Conservation (phyloP, 2,113 vertebrate species). For the Brachyhypopomus gauderio region DNA sequence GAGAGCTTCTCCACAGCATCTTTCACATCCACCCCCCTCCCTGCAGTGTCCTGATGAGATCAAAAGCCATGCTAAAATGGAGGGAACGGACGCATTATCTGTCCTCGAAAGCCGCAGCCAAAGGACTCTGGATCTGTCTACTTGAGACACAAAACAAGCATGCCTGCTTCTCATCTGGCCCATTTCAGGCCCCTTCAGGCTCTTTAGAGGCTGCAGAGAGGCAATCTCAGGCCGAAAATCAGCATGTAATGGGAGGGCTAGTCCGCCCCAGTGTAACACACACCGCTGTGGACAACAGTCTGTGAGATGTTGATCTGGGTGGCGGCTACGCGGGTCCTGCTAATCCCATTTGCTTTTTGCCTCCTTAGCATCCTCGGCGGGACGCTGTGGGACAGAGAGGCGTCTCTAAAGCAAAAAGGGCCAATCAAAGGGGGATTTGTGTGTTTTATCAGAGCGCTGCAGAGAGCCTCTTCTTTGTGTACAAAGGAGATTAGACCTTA, state of each 20-base stretch:
- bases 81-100: slow-evolving; percentile 41
- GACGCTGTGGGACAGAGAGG: neutral
- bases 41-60: slow-evolving; percentile 21
- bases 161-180: neutral
- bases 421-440: slow-evolving; percentile 35
- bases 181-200: neutral
- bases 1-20: neutral
- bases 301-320: slow-evolving; percentile 8
- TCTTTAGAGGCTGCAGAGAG: neutral
- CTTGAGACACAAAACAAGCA: slow-evolving; percentile 22
- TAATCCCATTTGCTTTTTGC: slow-evolving; percentile 15
- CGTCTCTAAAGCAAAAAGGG: neutral
- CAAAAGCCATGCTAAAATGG: slow-evolving; percentile 27
- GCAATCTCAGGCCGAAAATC: slow-evolving; percentile 55
- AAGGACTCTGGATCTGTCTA: slow-evolving; percentile 42
- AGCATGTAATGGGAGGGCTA: slow-evolving; percentile 14
- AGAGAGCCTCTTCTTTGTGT: slow-evolving; percentile 22
- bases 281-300: neutral
- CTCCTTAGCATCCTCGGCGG: neutral
- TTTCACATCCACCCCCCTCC: neutral
- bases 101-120: neutral
- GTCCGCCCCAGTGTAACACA: neutral
- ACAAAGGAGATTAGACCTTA: slow-evolving; percentile 17
- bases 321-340: neutral
- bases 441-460: slow-evolving; percentile 5